These are phyloP conservation scores for Sebastes minor DNA, from an alignment of 2,797 vertebrate genomes.

Conservation along the genomic window DNA sequence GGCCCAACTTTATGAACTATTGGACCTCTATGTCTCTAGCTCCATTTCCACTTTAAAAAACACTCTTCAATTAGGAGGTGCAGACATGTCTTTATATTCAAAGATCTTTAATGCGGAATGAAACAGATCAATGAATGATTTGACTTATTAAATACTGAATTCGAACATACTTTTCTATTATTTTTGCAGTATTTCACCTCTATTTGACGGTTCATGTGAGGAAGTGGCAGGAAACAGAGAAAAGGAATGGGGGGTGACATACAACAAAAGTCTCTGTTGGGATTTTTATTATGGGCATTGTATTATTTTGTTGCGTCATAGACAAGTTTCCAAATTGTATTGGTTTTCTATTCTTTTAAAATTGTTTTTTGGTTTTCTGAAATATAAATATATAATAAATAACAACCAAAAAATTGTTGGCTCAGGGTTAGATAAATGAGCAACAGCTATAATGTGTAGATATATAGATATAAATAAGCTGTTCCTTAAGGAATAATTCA, in stretches of 20 bases:
- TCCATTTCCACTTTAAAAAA: not conserved
- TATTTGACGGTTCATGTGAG: no score
- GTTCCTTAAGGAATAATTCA: not conserved
- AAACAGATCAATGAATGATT: not conserved
- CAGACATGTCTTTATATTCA: accelerated
- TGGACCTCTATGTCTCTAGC: not conserved
- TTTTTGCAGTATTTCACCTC: not conserved
- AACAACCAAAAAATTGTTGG: not conserved
- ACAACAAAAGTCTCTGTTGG: not conserved
- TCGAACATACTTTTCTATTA: not conserved
- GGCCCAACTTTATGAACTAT: constrained; percentile 7
- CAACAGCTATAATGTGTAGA: not conserved
- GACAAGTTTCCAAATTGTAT: not conserved
- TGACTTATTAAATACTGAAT: not conserved
- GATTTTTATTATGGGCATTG: not conserved
- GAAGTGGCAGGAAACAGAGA: not conserved
- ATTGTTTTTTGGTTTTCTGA: not conserved
- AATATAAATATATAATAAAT: not conserved
- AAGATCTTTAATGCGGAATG: not conserved
- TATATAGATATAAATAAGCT: not conserved
- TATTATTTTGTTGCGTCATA: not conserved
- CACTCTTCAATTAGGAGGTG: not conserved
- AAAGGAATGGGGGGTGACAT: not conserved
- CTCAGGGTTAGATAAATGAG: not conserved
- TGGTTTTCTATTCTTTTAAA: not conserved